Conservation (phyloP, 2,888 invertebrate genomes). For the Melieria omissa region DNA sequence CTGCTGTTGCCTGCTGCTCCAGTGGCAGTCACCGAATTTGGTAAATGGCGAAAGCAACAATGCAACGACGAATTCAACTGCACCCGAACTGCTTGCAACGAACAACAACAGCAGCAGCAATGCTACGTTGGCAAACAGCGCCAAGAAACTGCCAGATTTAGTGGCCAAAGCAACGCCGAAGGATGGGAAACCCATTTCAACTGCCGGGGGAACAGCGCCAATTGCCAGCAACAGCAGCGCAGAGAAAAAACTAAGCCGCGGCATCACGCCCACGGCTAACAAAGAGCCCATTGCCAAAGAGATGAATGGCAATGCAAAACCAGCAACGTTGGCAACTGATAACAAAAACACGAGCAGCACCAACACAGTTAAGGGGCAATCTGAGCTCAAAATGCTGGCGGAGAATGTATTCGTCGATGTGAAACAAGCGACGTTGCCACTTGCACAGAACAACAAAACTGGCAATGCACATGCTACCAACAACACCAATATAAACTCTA, state of each 20-base stretch:
- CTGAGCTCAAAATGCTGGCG: neutral
- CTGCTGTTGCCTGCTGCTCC: slow-evolving; percentile 7
- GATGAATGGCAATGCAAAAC: neutral
- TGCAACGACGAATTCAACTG: slow-evolving; percentile 8
- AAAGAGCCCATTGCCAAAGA: neutral
- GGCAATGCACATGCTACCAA: neutral
- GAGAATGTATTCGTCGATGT: neutral
- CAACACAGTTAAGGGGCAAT: neutral
- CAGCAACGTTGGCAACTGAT: neutral
- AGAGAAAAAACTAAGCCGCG: slow-evolving; percentile 11
- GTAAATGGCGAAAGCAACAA: slow-evolving; percentile 19
- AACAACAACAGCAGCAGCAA: slow-evolving; percentile 11
- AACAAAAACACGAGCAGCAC: neutral
- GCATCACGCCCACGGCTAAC: slow-evolving; percentile 30
- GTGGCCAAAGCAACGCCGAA: neutral
- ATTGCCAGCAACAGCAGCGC: slow-evolving; percentile 11
- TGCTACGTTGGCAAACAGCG: neutral
- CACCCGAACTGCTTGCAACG: neutral
- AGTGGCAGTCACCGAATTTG: slow-evolving; percentile 10
- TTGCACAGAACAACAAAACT: neutral
- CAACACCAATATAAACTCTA: neutral
- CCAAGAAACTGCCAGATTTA: too few species aligned
- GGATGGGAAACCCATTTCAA: slow-evolving; percentile 27
- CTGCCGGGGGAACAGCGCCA: slow-evolving; percentile 26
- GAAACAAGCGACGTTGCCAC: neutral